Percentiles rank a stretch among this genome's conserved stretches.
phyloP scores from a whole-genome alignment of 2,888 invertebrate species.

The Drosophila diplacantha region DNA sequence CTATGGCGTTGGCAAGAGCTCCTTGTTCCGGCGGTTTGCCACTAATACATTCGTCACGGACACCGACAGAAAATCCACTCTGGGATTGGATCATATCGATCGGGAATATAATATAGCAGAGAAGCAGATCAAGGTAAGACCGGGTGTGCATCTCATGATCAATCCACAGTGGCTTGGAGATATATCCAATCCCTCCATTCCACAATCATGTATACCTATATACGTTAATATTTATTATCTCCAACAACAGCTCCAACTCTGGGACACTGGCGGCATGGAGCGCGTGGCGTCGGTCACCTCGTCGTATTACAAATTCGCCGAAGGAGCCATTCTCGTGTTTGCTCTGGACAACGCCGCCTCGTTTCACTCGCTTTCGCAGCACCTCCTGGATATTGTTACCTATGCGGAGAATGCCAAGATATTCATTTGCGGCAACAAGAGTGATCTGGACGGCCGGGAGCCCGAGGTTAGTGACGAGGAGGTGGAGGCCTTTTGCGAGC shows the following conservation, averaged over 20 bases:
- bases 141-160: background rate
- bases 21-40: constrained; percentile 92
- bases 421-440: constrained; percentile 95
- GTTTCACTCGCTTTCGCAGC: constrained; percentile 94
- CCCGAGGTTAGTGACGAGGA: constrained; percentile 90
- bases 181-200: background rate
- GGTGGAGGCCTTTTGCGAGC: constrained; percentile 93
- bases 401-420: constrained; percentile 97
- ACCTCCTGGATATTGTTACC: constrained; percentile 93
- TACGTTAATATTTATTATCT: too few relatives aligned
- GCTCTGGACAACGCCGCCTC: constrained; percentile 93
- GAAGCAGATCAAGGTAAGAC: constrained; percentile 79
- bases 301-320: constrained; percentile 96
- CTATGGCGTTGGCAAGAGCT: constrained; percentile 97
- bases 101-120: constrained; percentile 87
- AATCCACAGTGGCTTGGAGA: background rate
- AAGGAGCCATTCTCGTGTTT: constrained; percentile 95
- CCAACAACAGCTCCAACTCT: constrained; percentile 86
- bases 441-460: constrained; percentile 85
- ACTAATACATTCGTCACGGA: constrained; percentile 83
- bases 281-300: constrained; percentile 96
- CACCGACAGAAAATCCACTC: constrained; percentile 89
- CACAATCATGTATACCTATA: background rate
- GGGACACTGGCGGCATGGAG: constrained; percentile 99
- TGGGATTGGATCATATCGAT: constrained; percentile 94